Evolutionary conservation across 2,113 vertebrate genomes (phyloP), one percentile per base, ranked within the genome.

Genomic region (Sciurus niger): DNA sequence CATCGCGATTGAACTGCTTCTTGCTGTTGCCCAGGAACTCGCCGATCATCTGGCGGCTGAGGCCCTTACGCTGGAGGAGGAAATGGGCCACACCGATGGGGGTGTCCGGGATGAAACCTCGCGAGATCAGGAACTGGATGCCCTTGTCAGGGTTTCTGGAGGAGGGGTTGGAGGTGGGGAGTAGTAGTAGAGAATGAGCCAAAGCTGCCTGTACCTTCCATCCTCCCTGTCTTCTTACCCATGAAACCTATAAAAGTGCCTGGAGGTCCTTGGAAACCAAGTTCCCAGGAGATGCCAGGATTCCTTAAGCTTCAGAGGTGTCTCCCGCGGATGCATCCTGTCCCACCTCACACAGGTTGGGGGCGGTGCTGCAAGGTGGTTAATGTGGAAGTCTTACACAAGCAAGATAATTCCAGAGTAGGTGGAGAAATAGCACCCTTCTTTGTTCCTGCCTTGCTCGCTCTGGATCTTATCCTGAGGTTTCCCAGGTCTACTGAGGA

Each of bases 21-120:
- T 99, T 99, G 99, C 99, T 99, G 98, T 99, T 99, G 43, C 99
- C 99, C 22, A 99, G 99, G 97, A 99, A 99, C 72, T 99, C 99
- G 79, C 99, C 99, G 0, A 99, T 99, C 99, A 99, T 99, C 98
- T 99, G 99, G 13, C 99, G 99, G 97, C 99, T 99, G 97, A 99
- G 99, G 32, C 99, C 99, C 97, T 99, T 99, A 80, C 99, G 98
- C 98, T 99, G 99, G 55, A 99, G 98, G 96, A 99, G 98, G 94
- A 99, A 99, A 88, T 99, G 99, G 87, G 99, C 99, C 96, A 99
- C 99, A 12, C 99, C 99, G 0, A 99, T 99, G 90, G 99, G 99
- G 2, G 99, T 99, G 97, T 99, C 99, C 0, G 99, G 99, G 96
- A 99, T 99, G 96, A 99, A 99, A 92, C 99, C 99, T 2, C 99